Conservation (phyloP, 2,797 vertebrate genomes). For the Distichodus sexfasciatus region DNA sequence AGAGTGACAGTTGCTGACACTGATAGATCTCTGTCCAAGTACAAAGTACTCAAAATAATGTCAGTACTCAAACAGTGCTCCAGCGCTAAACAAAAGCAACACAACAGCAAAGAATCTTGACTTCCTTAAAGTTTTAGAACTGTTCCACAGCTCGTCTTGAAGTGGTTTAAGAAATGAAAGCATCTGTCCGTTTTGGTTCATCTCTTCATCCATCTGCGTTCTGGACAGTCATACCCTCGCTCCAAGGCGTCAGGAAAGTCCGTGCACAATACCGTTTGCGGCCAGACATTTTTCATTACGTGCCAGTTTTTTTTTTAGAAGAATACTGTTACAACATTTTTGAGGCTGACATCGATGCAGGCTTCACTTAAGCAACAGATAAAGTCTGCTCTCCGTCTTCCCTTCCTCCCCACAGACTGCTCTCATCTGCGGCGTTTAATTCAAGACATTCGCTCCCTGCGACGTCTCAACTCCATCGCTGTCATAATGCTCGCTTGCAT, state of each 20-base stretch:
- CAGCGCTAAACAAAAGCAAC: too few relatives aligned
- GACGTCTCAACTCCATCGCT: not conserved
- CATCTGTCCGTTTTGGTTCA: not conserved
- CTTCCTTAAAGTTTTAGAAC: too few relatives aligned
- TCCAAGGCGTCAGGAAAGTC: too few relatives aligned
- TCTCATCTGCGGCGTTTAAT: conserved; percentile 13
- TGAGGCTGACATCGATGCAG: not conserved
- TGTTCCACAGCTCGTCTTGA: not conserved
- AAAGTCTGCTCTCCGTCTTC: conserved; percentile 3
- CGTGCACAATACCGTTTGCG: too few relatives aligned
- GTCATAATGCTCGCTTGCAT: conserved; percentile 6
- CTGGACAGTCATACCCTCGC: too few relatives aligned
- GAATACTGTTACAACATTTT: not conserved
- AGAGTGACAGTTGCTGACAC: too few relatives aligned
- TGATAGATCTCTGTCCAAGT: too few relatives aligned
- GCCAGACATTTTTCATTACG: too few relatives aligned
- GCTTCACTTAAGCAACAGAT: not conserved
- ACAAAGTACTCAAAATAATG: too few relatives aligned
- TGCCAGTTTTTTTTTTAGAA: too few relatives aligned
- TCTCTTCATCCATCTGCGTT: not conserved
- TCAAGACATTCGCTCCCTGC: not conserved
- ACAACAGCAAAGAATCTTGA: too few relatives aligned
- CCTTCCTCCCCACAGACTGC: not conserved
- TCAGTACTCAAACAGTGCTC: too few relatives aligned
- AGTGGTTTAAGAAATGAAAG: not conserved